These are phyloP conservation scores for Quadroppia sp. DNA, from an alignment of 2,888 invertebrate species.

Conservation along the genomic window DNA sequence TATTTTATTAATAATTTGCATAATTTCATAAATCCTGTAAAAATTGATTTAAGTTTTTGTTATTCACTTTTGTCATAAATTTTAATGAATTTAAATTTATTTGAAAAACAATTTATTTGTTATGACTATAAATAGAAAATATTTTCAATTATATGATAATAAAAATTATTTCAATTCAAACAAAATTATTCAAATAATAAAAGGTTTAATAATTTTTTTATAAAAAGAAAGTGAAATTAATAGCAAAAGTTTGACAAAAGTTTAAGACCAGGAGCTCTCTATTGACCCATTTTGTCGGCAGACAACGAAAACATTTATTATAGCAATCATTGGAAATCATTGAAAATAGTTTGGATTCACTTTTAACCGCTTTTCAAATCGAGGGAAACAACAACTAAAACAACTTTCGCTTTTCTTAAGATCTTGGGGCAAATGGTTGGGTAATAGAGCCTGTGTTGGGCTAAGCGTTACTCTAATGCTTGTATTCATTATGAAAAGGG, in stretches of 20 bases:
- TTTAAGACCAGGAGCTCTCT: conserved; percentile 12
- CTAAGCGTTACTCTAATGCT: background rate
- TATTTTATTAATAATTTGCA: too few relatives aligned
- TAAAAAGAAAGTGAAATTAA: background rate
- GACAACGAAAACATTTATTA: background rate
- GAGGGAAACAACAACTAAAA: conserved; percentile 15
- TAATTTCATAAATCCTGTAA: too few relatives aligned
- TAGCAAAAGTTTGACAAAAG: background rate
- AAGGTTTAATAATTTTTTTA: background rate
- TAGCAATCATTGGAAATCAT: background rate
- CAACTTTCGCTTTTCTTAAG: conserved; percentile 23
- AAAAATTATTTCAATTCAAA: too few relatives aligned
- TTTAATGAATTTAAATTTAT: too few relatives aligned
- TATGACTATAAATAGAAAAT: too few relatives aligned
- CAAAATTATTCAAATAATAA: too few relatives aligned
- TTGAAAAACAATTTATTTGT: too few relatives aligned
- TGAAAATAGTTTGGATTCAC: conserved; percentile 13
- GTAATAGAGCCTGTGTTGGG: background rate
- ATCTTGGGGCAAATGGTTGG: conserved; percentile 10
- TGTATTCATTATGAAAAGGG: background rate
- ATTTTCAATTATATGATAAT: too few relatives aligned
- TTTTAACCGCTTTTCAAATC: conserved; percentile 4
- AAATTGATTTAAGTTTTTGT: too few relatives aligned
- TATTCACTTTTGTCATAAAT: too few relatives aligned
- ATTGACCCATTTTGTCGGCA: conserved; percentile 15